phyloP scores from a whole-genome alignment of 1,140 invertebrate genomes.

The Heliconius hermathena region DNA sequence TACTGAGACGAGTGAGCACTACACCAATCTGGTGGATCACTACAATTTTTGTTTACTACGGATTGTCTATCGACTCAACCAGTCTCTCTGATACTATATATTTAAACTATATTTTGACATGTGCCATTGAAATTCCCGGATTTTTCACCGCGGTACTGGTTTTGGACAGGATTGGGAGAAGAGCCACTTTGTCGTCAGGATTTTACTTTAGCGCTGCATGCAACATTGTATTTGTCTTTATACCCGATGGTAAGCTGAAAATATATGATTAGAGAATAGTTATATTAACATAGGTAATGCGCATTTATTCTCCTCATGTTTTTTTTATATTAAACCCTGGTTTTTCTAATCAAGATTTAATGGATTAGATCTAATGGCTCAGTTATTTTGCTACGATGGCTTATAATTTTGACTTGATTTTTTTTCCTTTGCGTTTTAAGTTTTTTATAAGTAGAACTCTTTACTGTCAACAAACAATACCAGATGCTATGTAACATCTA shows the following conservation, averaged over 20 bases:
- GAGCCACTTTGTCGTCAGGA: slow-evolving; percentile 81
- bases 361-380: too few relatives aligned
- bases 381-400: too few relatives aligned
- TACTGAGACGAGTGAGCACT: slow-evolving; percentile 84
- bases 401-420: too few relatives aligned
- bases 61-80: slow-evolving; percentile 90
- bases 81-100: slow-evolving; percentile 88
- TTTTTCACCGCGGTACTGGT: slow-evolving; percentile 85
- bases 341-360: too few relatives aligned
- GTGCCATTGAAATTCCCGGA: slow-evolving; percentile 87
- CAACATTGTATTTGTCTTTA: slow-evolving; percentile 71
- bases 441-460: too few relatives aligned
- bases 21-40: slow-evolving; percentile 86
- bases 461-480: too few relatives aligned
- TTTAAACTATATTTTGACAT: slow-evolving; percentile 87
- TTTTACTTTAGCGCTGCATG: slow-evolving; percentile 84
- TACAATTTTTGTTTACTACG: slow-evolving; percentile 86
- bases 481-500: too few relatives aligned
- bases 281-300: not conserved
- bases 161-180: slow-evolving; percentile 85
- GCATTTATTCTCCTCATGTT: too few relatives aligned
- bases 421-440: too few relatives aligned
- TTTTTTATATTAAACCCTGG: too few relatives aligned
- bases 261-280: not conserved
- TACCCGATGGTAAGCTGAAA: slow-evolving; percentile 55